Conservation (phyloP, 2,113 vertebrate genomes). For the Corythornis vintsioides region DNA sequence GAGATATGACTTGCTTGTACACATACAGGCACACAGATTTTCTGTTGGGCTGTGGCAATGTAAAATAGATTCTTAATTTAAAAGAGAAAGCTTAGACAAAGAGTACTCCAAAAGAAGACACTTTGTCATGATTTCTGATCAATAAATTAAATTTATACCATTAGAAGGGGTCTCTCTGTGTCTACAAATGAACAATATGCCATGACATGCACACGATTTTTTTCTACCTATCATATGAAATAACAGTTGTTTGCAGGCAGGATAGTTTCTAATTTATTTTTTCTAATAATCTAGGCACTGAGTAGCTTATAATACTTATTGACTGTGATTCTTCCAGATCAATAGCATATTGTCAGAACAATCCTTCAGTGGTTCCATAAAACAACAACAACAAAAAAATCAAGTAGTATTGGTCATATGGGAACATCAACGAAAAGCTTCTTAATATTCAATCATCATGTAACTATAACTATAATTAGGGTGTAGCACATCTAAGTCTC, state of each 20-base stretch:
- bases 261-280: conserved; percentile 65
- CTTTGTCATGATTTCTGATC: conserved; percentile 35
- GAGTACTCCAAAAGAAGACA: conserved; percentile 22
- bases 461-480: not conserved
- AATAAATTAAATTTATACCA: conserved; percentile 53
- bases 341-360: conserved; percentile 50
- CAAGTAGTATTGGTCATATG: not conserved
- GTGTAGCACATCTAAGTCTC: not conserved
- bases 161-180: conserved; percentile 19
- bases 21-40: not conserved
- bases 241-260: conserved; percentile 43
- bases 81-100: conserved; percentile 19
- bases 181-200: conserved; percentile 29
- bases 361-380: conserved; percentile 12
- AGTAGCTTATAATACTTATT: conserved; percentile 55
- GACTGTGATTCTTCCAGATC: conserved; percentile 54
- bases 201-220: not conserved
- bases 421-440: conserved; percentile 27
- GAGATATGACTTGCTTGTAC: not conserved
- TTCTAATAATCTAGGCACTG: conserved; percentile 54
- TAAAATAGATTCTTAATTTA: conserved; percentile 60
- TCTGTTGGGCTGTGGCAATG: not conserved
- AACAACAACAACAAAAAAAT: not conserved
- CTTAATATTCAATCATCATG: not conserved
- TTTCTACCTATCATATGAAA: conserved; percentile 40